A percentile compares a stretch with the other conserved stretches of the same genome.
Evolutionary conservation across 2,888 invertebrate genomes (phyloP).

Genomic region (Drosophila incognita): DNA sequence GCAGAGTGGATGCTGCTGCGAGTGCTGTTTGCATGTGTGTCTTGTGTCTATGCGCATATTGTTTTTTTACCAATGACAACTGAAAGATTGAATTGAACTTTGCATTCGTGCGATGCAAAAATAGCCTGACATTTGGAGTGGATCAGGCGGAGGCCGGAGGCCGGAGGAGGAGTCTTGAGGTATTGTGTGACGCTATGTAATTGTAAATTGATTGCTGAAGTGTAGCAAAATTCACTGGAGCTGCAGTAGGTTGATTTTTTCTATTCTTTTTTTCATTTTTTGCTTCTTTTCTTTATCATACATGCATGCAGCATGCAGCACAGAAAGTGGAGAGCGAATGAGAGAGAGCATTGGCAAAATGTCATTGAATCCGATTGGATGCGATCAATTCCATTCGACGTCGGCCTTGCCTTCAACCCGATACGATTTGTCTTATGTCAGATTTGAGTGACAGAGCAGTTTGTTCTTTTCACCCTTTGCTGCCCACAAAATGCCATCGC

Average conservation of each 20-base stretch:
- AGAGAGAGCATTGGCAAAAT: slow-evolving; percentile 15
- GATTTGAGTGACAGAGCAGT: slow-evolving; percentile 81
- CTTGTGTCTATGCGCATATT: slow-evolving; percentile 48
- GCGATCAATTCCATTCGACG: slow-evolving; percentile 47
- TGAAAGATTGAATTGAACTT: slow-evolving; percentile 82
- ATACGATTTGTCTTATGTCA: slow-evolving; percentile 83
- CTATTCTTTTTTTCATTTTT: neutral
- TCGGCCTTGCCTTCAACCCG: slow-evolving; percentile 46
- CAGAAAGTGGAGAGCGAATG: neutral
- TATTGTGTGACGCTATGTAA: slow-evolving; percentile 55
- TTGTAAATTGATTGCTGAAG: slow-evolving; percentile 76
- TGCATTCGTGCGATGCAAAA: slow-evolving; percentile 54
- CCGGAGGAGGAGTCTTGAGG: slow-evolving; percentile 11
- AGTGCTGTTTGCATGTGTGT: slow-evolving; percentile 7
- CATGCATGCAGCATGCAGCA: neutral
- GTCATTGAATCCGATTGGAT: slow-evolving; percentile 52
- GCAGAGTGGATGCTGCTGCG: slow-evolving; percentile 9
- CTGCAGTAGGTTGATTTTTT: slow-evolving; percentile 13
- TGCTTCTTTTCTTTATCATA: neutral
- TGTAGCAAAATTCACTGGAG: slow-evolving; percentile 60
- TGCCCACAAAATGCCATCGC: slow-evolving; percentile 22
- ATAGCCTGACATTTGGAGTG: slow-evolving; percentile 6
- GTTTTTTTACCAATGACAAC: slow-evolving; percentile 77
- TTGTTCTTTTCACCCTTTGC: slow-evolving; percentile 51
- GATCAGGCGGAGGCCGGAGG: no score